phyloP scores from a whole-genome alignment of 2,113 vertebrate species.

The Trichechus manatus region DNA sequence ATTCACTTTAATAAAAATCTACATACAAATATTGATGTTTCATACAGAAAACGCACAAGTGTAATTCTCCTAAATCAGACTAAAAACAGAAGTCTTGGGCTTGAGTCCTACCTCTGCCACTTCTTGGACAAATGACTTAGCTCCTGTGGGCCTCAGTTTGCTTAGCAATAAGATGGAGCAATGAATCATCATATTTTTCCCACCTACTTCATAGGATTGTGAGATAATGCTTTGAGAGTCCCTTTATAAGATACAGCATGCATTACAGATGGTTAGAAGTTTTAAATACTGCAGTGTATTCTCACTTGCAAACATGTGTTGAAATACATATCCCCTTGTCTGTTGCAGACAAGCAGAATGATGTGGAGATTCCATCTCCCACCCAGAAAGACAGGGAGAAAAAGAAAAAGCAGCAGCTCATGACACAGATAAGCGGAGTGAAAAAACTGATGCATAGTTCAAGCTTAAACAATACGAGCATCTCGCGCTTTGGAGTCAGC shows the following conservation, averaged over 20 bases:
- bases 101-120: not conserved
- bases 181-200: not conserved
- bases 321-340: not conserved
- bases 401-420: constrained; percentile 96
- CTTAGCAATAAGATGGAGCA: not conserved
- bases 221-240: not conserved
- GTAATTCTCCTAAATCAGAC: not conserved
- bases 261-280: not conserved
- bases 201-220: not conserved
- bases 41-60: not conserved
- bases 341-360: constrained; percentile 96
- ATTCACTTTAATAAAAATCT: constrained; percentile 29
- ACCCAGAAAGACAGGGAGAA: constrained; percentile 96
- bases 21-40: not conserved
- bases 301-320: not conserved
- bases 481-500: constrained; percentile 96
- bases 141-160: not conserved
- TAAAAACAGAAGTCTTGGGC: not conserved
- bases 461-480: constrained; percentile 92
- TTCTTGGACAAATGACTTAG: not conserved
- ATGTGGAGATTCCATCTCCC: constrained; percentile 97
- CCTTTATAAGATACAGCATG: not conserved
- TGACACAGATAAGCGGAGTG: constrained; percentile 98
- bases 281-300: not conserved
- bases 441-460: constrained; percentile 96